Percentiles rank a stretch among this genome's conserved stretches.
Evolutionary conservation across 1,140 invertebrate genomes (phyloP).

Genomic region (Dryas iulia): DNA sequence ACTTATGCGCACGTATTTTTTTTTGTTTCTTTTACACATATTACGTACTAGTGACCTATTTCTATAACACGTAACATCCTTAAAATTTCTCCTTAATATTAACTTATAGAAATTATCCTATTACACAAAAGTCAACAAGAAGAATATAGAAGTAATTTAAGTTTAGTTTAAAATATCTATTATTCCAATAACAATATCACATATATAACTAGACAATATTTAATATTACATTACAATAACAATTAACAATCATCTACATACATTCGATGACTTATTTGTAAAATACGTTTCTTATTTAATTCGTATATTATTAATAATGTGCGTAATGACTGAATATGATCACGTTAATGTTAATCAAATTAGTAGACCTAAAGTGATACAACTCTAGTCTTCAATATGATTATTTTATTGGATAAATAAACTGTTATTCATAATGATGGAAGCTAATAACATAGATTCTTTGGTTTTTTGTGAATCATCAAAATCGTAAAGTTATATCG

Average conservation of each 20-base stretch:
- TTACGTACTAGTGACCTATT: conserved; percentile 9
- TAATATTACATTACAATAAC: conserved; percentile 61
- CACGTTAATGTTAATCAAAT: conserved; percentile 2
- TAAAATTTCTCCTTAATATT: conserved; percentile 13
- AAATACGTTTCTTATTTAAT: conserved; percentile 65
- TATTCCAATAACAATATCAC: conserved; percentile 77
- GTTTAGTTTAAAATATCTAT: conserved; percentile 74
- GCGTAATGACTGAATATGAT: conserved; percentile 49
- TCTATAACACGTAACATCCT: conserved; percentile 23
- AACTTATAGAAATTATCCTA: conserved; percentile 38
- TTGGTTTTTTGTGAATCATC: neutral
- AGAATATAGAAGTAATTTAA: conserved; percentile 62
- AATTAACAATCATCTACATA: conserved; percentile 68
- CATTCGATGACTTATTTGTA: conserved; percentile 67
- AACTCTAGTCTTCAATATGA: neutral
- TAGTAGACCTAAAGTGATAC: neutral
- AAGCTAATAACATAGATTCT: neutral
- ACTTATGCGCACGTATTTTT: neutral
- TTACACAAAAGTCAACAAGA: conserved; percentile 75
- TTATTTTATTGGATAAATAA: neutral
- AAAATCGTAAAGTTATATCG: neutral
- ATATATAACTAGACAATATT: conserved; percentile 74
- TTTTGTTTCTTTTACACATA: conserved; percentile 3
- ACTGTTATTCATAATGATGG: neutral
- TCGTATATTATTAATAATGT: conserved; percentile 67